Conservation (phyloP, 2,888 invertebrate genomes). For the Hydrotaea diabolus region DNA sequence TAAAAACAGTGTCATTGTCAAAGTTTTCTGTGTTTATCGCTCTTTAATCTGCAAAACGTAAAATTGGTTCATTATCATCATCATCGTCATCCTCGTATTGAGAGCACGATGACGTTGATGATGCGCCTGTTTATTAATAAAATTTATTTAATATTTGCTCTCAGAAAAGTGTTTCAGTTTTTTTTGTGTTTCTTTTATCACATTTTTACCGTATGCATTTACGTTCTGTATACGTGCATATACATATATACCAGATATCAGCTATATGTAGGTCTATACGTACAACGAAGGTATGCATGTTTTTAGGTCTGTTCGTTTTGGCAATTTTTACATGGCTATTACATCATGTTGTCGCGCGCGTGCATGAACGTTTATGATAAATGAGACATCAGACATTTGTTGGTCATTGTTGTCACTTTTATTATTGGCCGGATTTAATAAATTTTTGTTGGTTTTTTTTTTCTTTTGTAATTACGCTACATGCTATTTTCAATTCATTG, state of each 20-base stretch:
- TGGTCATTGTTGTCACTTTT: background rate
- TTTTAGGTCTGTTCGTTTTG: background rate
- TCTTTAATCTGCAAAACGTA: conserved; percentile 39
- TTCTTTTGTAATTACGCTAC: no score
- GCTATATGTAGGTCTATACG: background rate
- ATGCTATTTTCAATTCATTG: no score
- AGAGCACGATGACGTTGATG: conserved; percentile 6
- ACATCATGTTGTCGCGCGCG: conserved; percentile 12
- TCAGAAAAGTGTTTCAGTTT: background rate
- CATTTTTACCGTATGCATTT: conserved; percentile 4
- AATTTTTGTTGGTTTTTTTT: background rate
- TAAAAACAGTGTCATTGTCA: conserved; percentile 62
- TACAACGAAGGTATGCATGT: background rate
- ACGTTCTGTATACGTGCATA: no score
- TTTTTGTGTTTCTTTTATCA: background rate
- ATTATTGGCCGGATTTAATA: background rate
- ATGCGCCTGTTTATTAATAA: conserved; percentile 31
- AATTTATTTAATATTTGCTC: conserved; percentile 52
- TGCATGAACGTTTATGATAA: background rate
- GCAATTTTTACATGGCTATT: conserved; percentile 15
- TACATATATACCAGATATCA: background rate
- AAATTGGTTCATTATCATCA: conserved; percentile 37
- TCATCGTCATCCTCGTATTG: background rate
- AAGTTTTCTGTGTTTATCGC: conserved; percentile 43
- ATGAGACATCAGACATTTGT: background rate